Evolutionary conservation across 2,113 vertebrate genomes (phyloP).

Genomic region (Rhinopomastus cyanomelas): DNA sequence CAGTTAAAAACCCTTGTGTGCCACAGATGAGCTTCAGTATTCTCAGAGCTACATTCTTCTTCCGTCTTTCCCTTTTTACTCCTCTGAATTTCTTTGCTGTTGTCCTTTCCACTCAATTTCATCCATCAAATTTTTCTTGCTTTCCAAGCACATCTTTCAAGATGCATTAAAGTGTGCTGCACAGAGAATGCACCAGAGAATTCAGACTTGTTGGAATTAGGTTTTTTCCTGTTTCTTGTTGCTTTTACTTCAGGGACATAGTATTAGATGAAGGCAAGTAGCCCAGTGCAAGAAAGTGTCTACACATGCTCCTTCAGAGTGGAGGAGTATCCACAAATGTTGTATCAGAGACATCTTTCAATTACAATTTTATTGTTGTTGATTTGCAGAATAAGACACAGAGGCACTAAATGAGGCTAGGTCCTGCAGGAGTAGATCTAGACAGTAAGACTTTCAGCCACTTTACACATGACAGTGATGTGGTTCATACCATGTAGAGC

Average conservation of each 20-base stretch:
- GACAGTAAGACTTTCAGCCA: not conserved
- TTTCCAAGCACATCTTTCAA: conserved; percentile 6
- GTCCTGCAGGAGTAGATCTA: not conserved
- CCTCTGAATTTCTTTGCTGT: not conserved
- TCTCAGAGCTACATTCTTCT: not conserved
- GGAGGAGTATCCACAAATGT: not conserved
- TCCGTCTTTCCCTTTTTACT: not conserved
- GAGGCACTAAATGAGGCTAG: not conserved
- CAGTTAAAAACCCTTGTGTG: not conserved
- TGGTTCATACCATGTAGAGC: not conserved
- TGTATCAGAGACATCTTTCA: not conserved
- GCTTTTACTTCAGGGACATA: not conserved
- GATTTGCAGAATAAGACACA: not conserved
- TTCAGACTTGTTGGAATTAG: not conserved
- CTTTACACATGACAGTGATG: not conserved
- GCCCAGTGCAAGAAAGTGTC: not conserved
- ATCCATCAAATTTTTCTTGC: not conserved
- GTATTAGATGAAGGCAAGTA: not conserved
- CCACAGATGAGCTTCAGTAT: not conserved
- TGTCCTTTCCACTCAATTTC: conserved; percentile 35
- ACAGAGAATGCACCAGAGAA: not conserved
- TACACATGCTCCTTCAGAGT: not conserved
- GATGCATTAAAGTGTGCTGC: not conserved
- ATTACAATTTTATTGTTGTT: not conserved
- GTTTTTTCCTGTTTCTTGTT: not conserved